Evolutionary conservation across 2,888 invertebrate genomes (phyloP), one percentile per base, ranked within the genome.

Genomic region (Seira ritae): DNA sequence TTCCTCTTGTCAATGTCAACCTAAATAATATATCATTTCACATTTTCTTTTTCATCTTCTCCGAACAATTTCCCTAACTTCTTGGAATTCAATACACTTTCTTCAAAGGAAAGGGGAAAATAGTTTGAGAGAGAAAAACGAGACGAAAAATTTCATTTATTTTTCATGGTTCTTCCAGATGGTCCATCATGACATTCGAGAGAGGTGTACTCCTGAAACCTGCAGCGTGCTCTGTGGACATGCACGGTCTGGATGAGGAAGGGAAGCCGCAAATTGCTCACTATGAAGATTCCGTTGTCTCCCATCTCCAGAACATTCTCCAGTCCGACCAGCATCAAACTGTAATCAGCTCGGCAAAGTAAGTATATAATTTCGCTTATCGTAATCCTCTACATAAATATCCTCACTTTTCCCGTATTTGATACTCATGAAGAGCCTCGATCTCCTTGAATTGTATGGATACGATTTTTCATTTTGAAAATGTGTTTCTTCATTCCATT

Each of bases 181-280:
- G 98, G 98, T 97, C 97, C 90, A 96, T 98, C 89, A 96, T 98
- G 96, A 96, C 97, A 6, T 97, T 96, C 90, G 89, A 89, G 60
- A 85, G 89, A 68, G 89, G 88, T 3, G 86, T 87, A 42, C 76
- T 89, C 23, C 87, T 89, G 42, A 87, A 88, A 65, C 88, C 88
- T 6, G 70, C 80, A 17, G 66, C 91, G 80, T 78, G 86, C 37
- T 80, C 68, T 24, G 84, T 83, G 74, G 80, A 75, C n/a, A 74
- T 86, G 60, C 81, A 70, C 55, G 66, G 82, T 85, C 46, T 85
- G 24, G n/a, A n/a, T n/a, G 83, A 81, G 73, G 73, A 70, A 24
- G 73, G 73, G 88, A 91, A 91, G 86, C 91, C 91, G 50, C 85
- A 86, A 80, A 94, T 93, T 88, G 93, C 94, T 6, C 94, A 95